Conservation (phyloP, 2,888 invertebrate genomes). For the Geophilus truncorum region DNA sequence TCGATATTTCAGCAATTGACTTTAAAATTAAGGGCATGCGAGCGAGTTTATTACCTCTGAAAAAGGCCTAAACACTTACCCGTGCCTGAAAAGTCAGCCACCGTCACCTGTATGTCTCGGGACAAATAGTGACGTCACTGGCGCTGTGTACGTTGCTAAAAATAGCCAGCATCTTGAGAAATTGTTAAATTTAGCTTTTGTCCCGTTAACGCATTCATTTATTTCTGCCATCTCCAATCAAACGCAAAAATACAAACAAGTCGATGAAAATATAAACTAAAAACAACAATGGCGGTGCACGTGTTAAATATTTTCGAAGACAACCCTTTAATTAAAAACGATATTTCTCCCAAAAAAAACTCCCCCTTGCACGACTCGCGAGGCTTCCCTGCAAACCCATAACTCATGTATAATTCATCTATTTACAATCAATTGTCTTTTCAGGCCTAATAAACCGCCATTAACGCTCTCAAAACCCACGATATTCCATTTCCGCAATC, state of each 20-base stretch:
- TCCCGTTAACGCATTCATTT: neutral
- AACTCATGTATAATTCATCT: too few relatives aligned
- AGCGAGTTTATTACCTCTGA: neutral
- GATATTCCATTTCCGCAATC: neutral
- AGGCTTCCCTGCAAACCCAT: neutral
- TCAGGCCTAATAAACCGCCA: neutral
- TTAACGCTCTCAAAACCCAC: neutral
- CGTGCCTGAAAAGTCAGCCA: neutral
- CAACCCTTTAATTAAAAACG: neutral
- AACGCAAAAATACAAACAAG: neutral
- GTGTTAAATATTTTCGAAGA: too few relatives aligned
- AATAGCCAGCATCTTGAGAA: neutral
- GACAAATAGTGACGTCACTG: neutral
- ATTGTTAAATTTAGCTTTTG: conserved; percentile 2
- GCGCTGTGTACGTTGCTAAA: neutral
- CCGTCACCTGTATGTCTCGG: neutral
- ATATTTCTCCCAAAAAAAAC: too few relatives aligned
- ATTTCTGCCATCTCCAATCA: neutral
- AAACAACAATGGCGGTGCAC: neutral
- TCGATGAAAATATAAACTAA: neutral
- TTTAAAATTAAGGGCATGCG: neutral
- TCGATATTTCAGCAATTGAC: neutral
- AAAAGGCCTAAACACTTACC: neutral
- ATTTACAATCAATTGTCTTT: too few relatives aligned
- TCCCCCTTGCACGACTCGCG: neutral